Base-by-base conservation (phyloP, 2,888 invertebrate genomes). In the Caenorhabditis zanzibari region DNA sequence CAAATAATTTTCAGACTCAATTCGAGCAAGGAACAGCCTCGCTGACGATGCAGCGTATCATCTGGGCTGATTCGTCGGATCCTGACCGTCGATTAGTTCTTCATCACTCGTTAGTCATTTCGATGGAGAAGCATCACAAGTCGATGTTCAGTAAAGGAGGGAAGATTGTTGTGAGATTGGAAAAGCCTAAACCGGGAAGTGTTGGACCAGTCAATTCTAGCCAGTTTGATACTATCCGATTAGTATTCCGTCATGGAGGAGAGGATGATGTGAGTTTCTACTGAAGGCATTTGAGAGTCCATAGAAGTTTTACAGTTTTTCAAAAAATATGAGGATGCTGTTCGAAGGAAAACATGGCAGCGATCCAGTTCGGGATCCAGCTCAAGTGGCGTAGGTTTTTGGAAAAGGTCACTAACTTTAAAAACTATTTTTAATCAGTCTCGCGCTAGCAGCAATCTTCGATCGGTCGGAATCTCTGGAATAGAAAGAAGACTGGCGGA, bases 401-500 rank as follows among this genome's bases (percentile, higher is more conserved):
- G 3, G 2, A 14, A 14, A 49, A 35, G 54, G 35, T n/a, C 35
- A 26, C 72, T 38, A 49, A 26, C 26, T 28, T 58, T 12, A 22
- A 58, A 44, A 26, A 35, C 54, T 22, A 7, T 24, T 68, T 72
- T 72, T 58, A 87, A n/a, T n/a, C n/a, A n/a, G 86, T 88, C 89
- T 41, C 83, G 89, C 58, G 84, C 87, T 52, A 85, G 86, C 56
- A 81, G 81, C 19, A 90, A 93, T 41, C 91, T 93, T 28, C 86
- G 91, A 19, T 86, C 88, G 6, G 88, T 90, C 16, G 98, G 98
- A 63, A 98, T 99, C 91, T 96, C 96, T 58, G 98, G 98, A 1
- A 99, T 99, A 89, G 98, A 99, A 93, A 94, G 96, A 90, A 95
- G 96, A 90, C 94, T 98, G 84, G 95, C 96, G 91, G 96, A 96